Evolutionary conservation across 2,113 vertebrate species (phyloP), one percentile per base, ranked within the genome.

Genomic region (Poeciliopsis retropinna): DNA sequence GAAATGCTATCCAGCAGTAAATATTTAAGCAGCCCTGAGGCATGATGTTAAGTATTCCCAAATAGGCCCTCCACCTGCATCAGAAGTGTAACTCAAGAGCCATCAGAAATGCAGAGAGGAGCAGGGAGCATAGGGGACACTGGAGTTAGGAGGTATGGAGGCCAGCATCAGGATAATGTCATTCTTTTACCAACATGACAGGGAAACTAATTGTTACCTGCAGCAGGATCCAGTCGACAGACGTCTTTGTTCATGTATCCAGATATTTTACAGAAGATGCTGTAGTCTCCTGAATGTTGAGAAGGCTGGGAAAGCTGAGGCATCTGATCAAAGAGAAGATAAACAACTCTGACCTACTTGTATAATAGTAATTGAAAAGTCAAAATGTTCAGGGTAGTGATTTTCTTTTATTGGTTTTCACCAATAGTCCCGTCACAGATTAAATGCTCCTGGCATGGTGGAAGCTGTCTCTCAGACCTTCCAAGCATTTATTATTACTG

Each of bases 21-120:
- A 93, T 93, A 93, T 95, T 94, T 94, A 89, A 92, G 92, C 85
- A 90, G 87, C 83, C 86, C 87, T 89, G 80, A 75, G 90, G 91
- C 90, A 79, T 77, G 68, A 31, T 73, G 88, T 82, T 73, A 70
- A 75, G 76, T 81, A 65, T 89, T 87, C 83, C 83, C 80, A 60
- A 83, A 80, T 73, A 85, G 78, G 85, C 78, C 80, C 78, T 84
- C 72, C 78, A 87, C 88, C 82, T 87, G 84, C 70, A 67, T 44
- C 63, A 54, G 57, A 69, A 82, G 79, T 82, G 39, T 72, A 63
- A 76, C 66, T 74, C 68, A 72, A 44, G 67, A 86, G 71, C 76
- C 72, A 69, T 60, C 4, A 51, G 41, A 67, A 74, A 83, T 75
- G 76, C 66, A 70, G 30, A 41, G 67, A 19, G 51, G 57, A 64